Evolutionary conservation across 1,140 invertebrate species (phyloP).

Genomic region (Pseudomyrmex gracilis): DNA sequence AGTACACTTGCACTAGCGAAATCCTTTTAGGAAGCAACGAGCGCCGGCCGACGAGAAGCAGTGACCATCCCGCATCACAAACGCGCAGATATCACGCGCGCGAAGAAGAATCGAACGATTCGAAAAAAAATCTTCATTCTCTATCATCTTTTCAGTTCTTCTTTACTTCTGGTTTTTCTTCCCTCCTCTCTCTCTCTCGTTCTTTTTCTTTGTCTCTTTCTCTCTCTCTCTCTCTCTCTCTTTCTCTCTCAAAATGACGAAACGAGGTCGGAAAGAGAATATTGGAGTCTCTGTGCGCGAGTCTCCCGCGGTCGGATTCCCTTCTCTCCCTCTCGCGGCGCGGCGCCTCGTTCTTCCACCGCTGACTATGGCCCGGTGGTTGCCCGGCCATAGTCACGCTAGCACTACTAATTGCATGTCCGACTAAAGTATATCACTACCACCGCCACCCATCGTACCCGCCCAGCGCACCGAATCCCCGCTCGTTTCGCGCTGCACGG

Average conservation of each 20-base stretch:
- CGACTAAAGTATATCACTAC: slow-evolving; percentile 82
- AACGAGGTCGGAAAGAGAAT: slow-evolving; percentile 66
- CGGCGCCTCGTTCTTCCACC: slow-evolving; percentile 38
- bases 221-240: background rate
- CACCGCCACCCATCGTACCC: slow-evolving; percentile 71
- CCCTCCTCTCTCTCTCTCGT: background rate
- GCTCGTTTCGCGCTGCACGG: slow-evolving; percentile 66
- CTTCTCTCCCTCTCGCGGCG: slow-evolving; percentile 20
- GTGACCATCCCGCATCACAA: background rate
- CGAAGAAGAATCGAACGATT: slow-evolving; percentile 42
- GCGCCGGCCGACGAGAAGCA: background rate
- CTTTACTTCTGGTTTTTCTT: too few species aligned
- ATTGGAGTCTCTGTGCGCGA: slow-evolving; percentile 51
- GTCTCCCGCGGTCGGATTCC: slow-evolving; percentile 43
- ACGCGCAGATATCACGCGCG: slow-evolving; percentile 20
- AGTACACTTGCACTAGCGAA: slow-evolving; percentile 1
- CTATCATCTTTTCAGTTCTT: background rate
- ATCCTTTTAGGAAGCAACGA: background rate
- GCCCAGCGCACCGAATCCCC: slow-evolving; percentile 69
- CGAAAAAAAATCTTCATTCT: slow-evolving; percentile 62
- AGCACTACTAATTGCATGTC: slow-evolving; percentile 82
- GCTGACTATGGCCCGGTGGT: slow-evolving; percentile 49
- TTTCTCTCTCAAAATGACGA: background rate
- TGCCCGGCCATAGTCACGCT: slow-evolving; percentile 78
- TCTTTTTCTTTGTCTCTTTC: background rate